Conservation (phyloP, 2,797 vertebrate genomes). For the Pipistrellus pygmaeus region DNA sequence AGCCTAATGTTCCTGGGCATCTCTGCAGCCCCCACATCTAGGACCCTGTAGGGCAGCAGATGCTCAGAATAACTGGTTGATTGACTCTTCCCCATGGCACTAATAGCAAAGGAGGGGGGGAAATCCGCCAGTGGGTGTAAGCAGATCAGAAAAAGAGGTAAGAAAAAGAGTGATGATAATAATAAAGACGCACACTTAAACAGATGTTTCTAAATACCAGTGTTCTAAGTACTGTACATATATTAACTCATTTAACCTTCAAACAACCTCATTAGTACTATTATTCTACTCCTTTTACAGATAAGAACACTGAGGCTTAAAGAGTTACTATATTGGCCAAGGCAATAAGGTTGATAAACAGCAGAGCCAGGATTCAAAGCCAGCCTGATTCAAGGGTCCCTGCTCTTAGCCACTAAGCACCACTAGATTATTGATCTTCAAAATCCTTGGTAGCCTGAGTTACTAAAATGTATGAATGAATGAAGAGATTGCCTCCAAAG, state of each 20-base stretch:
- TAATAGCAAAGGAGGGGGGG: background rate
- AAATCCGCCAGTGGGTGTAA: background rate
- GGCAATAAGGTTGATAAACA: background rate
- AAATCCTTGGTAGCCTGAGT: background rate
- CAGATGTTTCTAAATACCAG: background rate
- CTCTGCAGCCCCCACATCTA: background rate
- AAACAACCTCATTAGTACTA: background rate
- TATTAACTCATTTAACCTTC: background rate
- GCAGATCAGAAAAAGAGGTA: background rate
- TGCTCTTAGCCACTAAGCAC: background rate
- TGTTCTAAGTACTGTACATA: background rate
- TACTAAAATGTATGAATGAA: background rate
- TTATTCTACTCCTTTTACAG: background rate
- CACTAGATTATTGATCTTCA: background rate
- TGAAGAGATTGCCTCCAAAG: background rate
- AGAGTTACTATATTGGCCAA: conserved; percentile 18
- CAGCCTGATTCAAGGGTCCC: background rate
- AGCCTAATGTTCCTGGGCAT: background rate
- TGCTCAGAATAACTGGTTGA: background rate
- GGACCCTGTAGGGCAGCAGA: background rate
- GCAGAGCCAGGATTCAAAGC: conserved; percentile 3
- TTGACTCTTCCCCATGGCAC: background rate
- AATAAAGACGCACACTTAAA: background rate
- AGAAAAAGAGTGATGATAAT: background rate
- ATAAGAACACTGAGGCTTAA: background rate